phyloP scores from a whole-genome alignment of 2,797 vertebrate species.

The Coccyzus lansbergi region DNA sequence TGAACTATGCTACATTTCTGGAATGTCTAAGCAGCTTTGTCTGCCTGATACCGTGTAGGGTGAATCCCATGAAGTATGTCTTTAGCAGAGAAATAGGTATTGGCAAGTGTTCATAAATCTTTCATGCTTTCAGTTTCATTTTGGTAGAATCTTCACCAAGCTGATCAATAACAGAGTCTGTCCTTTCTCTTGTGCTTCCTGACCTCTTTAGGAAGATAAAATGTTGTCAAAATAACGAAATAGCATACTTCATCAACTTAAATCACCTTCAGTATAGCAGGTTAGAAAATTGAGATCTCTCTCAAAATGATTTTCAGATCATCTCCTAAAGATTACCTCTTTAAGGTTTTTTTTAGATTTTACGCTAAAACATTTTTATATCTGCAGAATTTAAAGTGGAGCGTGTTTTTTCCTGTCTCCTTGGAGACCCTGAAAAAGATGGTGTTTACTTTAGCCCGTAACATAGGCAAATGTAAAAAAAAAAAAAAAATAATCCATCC shows the following conservation, averaged over 20 bases:
- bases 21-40: background rate
- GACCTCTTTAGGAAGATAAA: background rate
- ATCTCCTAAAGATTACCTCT: background rate
- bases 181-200: conserved; percentile 10
- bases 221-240: conserved; percentile 24
- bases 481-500: background rate
- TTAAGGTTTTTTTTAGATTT: background rate
- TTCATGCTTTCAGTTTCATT: background rate
- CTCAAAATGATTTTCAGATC: conserved; percentile 31
- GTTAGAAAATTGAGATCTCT: conserved; percentile 24
- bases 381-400: background rate
- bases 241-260: background rate
- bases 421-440: background rate
- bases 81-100: background rate
- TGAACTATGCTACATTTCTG: background rate
- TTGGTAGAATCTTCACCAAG: background rate
- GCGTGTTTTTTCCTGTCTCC: background rate
- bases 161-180: background rate
- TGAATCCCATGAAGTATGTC: background rate
- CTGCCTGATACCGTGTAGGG: background rate
- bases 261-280: background rate
- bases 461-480: background rate
- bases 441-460: background rate
- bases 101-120: background rate
- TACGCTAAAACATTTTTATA: background rate